phyloP scores from a whole-genome alignment of 2,888 invertebrate genomes.

The Nipponacmea schrenckii region DNA sequence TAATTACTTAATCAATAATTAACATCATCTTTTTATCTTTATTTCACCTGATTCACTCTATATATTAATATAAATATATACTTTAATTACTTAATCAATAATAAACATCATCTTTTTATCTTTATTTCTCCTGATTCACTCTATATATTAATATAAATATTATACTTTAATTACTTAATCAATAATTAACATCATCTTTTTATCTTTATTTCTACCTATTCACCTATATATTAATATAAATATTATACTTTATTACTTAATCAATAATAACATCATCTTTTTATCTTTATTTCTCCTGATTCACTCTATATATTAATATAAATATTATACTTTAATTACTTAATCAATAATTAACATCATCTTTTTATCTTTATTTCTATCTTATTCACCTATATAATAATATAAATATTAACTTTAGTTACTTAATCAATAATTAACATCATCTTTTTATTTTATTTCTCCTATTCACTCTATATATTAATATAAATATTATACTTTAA shows the following conservation, averaged over 20 bases:
- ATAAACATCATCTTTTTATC: conserved; percentile 46
- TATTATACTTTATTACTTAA: no score
- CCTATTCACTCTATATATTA: not conserved
- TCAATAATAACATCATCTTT: conserved; percentile 48
- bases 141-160: not conserved
- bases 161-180: conserved; percentile 39
- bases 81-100: conserved; percentile 40
- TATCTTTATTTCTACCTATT: conserved; percentile 28
- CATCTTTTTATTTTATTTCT: conserved; percentile 38
- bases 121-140: conserved; percentile 16
- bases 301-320: not conserved
- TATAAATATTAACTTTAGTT: conserved; percentile 15
- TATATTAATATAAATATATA: not conserved
- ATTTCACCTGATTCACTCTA: not conserved
- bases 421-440: conserved; percentile 47
- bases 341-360: conserved; percentile 46
- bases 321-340: conserved; percentile 29
- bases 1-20: conserved; percentile 48
- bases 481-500: not conserved
- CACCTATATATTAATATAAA: no score
- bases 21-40: no score
- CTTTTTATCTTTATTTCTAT: conserved; percentile 36
- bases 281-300: conserved; percentile 29
- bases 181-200: conserved; percentile 46
- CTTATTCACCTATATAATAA: not conserved